Evolutionary conservation across 2,113 vertebrate genomes (phyloP).

Genomic region (Raja brachyura): DNA sequence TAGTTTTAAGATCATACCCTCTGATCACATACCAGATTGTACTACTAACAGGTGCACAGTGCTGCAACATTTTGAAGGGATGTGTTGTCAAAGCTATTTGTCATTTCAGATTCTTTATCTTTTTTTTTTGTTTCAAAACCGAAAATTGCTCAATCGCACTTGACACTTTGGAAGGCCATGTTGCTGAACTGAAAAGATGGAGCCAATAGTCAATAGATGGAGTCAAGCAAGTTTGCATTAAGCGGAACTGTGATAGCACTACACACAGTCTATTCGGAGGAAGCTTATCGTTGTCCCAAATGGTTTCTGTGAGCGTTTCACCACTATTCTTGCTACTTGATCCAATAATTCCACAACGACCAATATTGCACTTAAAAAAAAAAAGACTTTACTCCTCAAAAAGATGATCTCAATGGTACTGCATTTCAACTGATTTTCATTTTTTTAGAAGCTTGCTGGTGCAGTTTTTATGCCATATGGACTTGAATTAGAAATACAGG

Average conservation of each 20-base stretch:
- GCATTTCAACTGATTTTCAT: neutral
- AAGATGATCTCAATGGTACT: neutral
- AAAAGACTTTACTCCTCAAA: slow-evolving; percentile 5
- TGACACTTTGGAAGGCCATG: slow-evolving; percentile 36
- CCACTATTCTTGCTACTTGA: neutral
- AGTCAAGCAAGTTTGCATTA: neutral
- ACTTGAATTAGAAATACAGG: slow-evolving; percentile 29
- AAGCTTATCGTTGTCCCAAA: neutral
- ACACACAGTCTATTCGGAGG: neutral
- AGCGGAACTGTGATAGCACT: slow-evolving; percentile 4
- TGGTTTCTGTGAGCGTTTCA: neutral
- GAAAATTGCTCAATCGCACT: slow-evolving; percentile 33
- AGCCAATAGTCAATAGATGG: slow-evolving; percentile 36
- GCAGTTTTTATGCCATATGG: slow-evolving; percentile 16
- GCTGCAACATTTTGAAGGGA: neutral
- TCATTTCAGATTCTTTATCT: slow-evolving; percentile 26
- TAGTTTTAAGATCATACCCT: slow-evolving; percentile 12
- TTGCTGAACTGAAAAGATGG: slow-evolving; percentile 15
- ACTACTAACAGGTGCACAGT: neutral
- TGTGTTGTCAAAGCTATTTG: slow-evolving; percentile 32
- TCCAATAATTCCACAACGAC: slow-evolving; percentile 7
- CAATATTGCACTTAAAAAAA: slow-evolving; percentile 32
- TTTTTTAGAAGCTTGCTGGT: neutral
- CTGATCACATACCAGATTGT: slow-evolving; percentile 16
- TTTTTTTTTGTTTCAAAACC: neutral